phyloP scores from a whole-genome alignment of 2,888 invertebrate species.

The Dasypogon diadema region DNA sequence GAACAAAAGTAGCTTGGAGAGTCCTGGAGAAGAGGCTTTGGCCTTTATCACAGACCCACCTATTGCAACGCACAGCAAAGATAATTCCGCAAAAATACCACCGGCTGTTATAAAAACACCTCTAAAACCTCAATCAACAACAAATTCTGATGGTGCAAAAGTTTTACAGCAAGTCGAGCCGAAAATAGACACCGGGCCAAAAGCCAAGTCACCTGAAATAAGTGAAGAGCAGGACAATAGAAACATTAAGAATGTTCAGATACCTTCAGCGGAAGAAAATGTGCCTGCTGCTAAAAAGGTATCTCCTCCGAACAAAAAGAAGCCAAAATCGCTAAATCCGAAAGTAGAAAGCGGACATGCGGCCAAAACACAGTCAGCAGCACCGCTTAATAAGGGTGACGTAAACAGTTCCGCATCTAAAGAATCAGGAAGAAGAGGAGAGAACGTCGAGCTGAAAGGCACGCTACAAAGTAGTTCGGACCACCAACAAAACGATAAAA shows the following conservation, averaged over 20 bases:
- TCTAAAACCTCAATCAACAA: slow-evolving; percentile 54
- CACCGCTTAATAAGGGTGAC: slow-evolving; percentile 55
- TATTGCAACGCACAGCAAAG: neutral
- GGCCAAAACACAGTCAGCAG: slow-evolving; percentile 7
- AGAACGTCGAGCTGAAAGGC: neutral
- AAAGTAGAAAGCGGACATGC: slow-evolving; percentile 55
- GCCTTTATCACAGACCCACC: too few species aligned
- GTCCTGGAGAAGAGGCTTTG: neutral
- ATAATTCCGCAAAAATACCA: slow-evolving; percentile 2
- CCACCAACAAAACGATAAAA: slow-evolving; percentile 51
- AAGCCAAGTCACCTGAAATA: slow-evolving; percentile 67
- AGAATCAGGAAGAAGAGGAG: slow-evolving; percentile 52
- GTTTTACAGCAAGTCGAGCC: slow-evolving; percentile 58
- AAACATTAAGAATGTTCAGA: slow-evolving; percentile 50
- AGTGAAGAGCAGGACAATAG: slow-evolving; percentile 57
- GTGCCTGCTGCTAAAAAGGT: slow-evolving; percentile 1
- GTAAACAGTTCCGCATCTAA: slow-evolving; percentile 52
- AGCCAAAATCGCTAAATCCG: slow-evolving; percentile 54
- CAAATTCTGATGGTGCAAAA: slow-evolving; percentile 53
- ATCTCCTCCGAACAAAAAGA: slow-evolving; percentile 37
- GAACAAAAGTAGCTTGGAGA: too few species aligned
- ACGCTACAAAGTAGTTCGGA: slow-evolving; percentile 47
- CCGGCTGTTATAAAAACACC: slow-evolving; percentile 32
- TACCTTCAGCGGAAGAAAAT: slow-evolving; percentile 53
- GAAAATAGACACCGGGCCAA: slow-evolving; percentile 67